Evolutionary conservation across 1,140 invertebrate species (phyloP), one percentile per base, ranked within the genome.

Genomic region (Heliconius melpomene): DNA sequence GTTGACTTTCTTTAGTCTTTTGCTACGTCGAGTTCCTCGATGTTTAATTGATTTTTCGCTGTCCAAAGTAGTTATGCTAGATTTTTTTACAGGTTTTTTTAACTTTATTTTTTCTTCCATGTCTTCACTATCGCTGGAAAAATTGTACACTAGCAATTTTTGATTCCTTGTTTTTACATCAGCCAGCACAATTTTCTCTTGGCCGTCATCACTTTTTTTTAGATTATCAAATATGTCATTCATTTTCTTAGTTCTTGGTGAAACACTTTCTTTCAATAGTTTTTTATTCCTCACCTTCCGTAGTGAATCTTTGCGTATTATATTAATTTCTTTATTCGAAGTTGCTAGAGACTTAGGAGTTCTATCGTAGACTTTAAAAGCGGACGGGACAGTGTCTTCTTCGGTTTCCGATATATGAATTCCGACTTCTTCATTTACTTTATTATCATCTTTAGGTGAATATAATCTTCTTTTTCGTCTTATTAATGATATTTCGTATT

Each of bases 391-490:
- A 46, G 77, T 84, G 72, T 85, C 79, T 23, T 89, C 83, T 54
- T 83, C 76, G 0, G 72, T 81, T 72, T 84, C 78, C 40, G 79
- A 76, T 71, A 79, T 26, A 32, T 83, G 36, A 23, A 75, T 50
- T 79, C 75, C 40, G 74, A 52, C 71, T 26, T 82, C 83, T 75
- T 85, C 76, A 81, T 83, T 82, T 13, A 77, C 72, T 38, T 79
- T 72, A n/a, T 81, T 54, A 70, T 89, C 90, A 74, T 88, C 83
- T 85, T 91, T 91, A 0, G 88, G 89, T 6, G 92, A 93, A 78
- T 91, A 93, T 26, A 93, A 80, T 79, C 91, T 93, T 29, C 92
- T 88, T 83, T 89, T 92, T 73, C 86, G 86, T 72, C 82, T 86
- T n/a, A 81, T 76, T 29, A 86, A 18, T 6, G 87, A 85, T 13